Conservation (phyloP, 2,888 invertebrate genomes). For the Syrphus vitripennis region DNA sequence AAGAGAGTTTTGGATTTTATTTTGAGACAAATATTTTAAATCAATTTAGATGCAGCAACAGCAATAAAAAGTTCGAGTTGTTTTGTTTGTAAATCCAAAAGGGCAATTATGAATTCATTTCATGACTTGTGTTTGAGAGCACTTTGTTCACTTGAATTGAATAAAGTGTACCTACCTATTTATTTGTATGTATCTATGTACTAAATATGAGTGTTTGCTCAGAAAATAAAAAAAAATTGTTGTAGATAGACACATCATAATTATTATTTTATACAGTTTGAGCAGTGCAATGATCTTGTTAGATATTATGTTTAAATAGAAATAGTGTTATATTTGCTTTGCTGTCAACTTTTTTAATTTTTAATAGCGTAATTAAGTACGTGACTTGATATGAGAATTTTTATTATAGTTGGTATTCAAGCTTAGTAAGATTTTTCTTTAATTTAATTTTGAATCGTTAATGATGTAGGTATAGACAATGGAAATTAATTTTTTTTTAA, state of each 20-base stretch:
- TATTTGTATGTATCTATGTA: not conserved
- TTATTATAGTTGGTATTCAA: not conserved
- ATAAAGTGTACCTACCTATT: not conserved
- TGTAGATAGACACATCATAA: not conserved
- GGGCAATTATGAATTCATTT: constrained; percentile 12
- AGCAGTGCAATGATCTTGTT: constrained; percentile 10
- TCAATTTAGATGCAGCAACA: constrained; percentile 20
- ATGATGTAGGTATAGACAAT: too few relatives aligned
- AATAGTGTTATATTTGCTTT: not conserved
- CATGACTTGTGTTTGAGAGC: constrained; percentile 12
- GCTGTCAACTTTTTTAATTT: not conserved
- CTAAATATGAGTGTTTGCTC: not conserved
- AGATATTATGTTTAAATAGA: not conserved
- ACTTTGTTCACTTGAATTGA: constrained; percentile 22
- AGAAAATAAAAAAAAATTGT: not conserved
- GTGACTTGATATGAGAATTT: not conserved
- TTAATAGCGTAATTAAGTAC: not conserved
- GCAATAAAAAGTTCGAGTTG: not conserved
- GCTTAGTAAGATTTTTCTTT: not conserved
- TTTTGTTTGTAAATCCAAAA: not conserved
- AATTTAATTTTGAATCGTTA: not conserved
- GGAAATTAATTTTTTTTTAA: too few relatives aligned
- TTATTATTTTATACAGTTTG: not conserved
- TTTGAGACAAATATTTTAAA: constrained; percentile 25
- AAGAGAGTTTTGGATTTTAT: not conserved